Evolutionary conservation across 2,113 vertebrate species (phyloP).

Genomic region (Seriola aureovittata): DNA sequence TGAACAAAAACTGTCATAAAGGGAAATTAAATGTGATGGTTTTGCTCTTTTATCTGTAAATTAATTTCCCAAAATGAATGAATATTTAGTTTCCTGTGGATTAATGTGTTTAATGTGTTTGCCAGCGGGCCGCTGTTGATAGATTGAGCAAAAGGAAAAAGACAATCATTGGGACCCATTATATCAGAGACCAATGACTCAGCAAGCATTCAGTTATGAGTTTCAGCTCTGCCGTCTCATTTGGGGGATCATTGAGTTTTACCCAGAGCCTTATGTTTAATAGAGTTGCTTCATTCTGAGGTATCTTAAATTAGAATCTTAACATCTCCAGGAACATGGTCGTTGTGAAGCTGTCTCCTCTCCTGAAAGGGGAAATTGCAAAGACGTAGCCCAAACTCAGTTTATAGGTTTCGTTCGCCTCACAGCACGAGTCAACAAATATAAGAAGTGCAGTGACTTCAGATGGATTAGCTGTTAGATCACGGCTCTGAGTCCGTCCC

Average conservation of each 20-base stretch:
- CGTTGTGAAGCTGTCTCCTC: not conserved
- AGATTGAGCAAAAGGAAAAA: slow-evolving; percentile 40
- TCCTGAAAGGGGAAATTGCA: slow-evolving; percentile 8
- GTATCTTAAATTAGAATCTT: slow-evolving; percentile 37
- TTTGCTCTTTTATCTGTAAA: slow-evolving; percentile 40
- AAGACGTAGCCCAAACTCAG: not conserved
- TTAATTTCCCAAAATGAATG: slow-evolving; percentile 54
- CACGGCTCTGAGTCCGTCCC: slow-evolving; percentile 12
- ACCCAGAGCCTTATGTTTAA: slow-evolving; percentile 32
- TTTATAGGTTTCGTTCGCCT: not conserved
- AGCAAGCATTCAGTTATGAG: slow-evolving; percentile 39
- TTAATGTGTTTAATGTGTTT: slow-evolving; percentile 55
- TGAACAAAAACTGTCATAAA: slow-evolving; percentile 37
- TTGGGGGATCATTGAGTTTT: slow-evolving; percentile 27
- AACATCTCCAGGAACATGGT: not conserved
- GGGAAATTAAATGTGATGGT: slow-evolving; percentile 26
- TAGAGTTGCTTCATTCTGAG: slow-evolving; percentile 21
- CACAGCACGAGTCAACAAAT: not conserved
- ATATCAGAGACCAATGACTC: slow-evolving; percentile 58
- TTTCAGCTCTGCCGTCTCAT: slow-evolving; percentile 49
- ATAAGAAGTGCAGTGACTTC: not conserved
- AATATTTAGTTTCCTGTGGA: slow-evolving; percentile 52
- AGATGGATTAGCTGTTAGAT: slow-evolving; percentile 21
- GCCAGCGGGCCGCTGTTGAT: slow-evolving; percentile 39
- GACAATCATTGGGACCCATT: slow-evolving; percentile 66